phyloP scores from a whole-genome alignment of 2,113 vertebrate species.

The Diadophis punctatus region DNA sequence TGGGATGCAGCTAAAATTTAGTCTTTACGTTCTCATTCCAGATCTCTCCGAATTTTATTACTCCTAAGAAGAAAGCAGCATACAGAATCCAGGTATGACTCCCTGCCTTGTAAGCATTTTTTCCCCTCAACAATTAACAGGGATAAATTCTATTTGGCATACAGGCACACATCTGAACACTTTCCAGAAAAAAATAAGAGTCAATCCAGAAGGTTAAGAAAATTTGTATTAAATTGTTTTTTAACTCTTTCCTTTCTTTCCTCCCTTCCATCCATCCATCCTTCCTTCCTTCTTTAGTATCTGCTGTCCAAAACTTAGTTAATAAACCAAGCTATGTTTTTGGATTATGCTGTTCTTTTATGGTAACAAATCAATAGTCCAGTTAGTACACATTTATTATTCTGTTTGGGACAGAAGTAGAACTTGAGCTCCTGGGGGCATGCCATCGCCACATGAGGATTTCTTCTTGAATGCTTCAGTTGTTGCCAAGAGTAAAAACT shows the following conservation, averaged over 20 bases:
- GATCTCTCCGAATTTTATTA: constrained; percentile 63
- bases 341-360: not conserved
- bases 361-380: not conserved
- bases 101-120: too few species aligned
- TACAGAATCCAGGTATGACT: constrained; percentile 20
- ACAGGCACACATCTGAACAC: not conserved
- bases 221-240: not conserved
- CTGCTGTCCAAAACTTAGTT: not conserved
- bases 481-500: not conserved
- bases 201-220: not conserved
- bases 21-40: constrained; percentile 27
- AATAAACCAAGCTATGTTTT: not conserved
- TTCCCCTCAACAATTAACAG: not conserved
- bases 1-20: not conserved
- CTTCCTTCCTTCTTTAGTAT: not conserved
- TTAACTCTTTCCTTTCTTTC: not conserved
- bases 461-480: not conserved
- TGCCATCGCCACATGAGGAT: not conserved
- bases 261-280: too few species aligned
- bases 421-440: not conserved
- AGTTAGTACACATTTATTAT: not conserved
- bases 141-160: not conserved
- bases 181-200: not conserved
- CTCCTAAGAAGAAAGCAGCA: constrained; percentile 53
- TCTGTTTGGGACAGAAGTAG: not conserved